phyloP scores from a whole-genome alignment of 2,888 invertebrate genomes.

The Alcis repandata region DNA sequence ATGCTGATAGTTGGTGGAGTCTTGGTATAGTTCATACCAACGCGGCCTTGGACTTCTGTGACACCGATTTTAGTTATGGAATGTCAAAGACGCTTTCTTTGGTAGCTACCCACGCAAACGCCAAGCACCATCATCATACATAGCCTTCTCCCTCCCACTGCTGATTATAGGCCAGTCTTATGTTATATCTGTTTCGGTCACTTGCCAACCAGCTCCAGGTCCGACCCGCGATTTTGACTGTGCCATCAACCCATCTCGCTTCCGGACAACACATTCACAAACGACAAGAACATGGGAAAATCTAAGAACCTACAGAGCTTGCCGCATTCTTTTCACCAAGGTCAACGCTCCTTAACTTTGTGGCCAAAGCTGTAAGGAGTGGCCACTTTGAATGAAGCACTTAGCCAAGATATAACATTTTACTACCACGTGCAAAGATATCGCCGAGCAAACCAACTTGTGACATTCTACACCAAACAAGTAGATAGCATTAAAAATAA shows the following conservation, averaged over 20 bases:
- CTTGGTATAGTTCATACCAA: neutral
- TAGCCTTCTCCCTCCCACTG: no score
- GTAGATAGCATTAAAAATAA: conserved; percentile 58
- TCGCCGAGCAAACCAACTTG: conserved; percentile 32
- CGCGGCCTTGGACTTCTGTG: neutral
- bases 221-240: no score
- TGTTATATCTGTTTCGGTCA: no score
- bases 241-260: no score
- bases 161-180: no score
- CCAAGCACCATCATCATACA: no score
- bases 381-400: conserved; percentile 20
- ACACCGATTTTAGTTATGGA: neutral
- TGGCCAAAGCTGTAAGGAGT: conserved; percentile 13
- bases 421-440: conserved; percentile 31
- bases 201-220: no score
- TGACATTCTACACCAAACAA: conserved; percentile 39
- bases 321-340: conserved; percentile 8
- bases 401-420: conserved; percentile 20
- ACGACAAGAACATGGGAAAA: neutral
- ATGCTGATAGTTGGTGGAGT: neutral
- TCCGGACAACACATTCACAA: no score
- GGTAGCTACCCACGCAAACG: neutral
- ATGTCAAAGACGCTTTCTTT: conserved; percentile 2
- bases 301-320: neutral
- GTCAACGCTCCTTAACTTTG: conserved; percentile 12